phyloP scores from a whole-genome alignment of 30 jellyfish, hydroid and myxozoan species.

The Cassiopea andromeda region DNA sequence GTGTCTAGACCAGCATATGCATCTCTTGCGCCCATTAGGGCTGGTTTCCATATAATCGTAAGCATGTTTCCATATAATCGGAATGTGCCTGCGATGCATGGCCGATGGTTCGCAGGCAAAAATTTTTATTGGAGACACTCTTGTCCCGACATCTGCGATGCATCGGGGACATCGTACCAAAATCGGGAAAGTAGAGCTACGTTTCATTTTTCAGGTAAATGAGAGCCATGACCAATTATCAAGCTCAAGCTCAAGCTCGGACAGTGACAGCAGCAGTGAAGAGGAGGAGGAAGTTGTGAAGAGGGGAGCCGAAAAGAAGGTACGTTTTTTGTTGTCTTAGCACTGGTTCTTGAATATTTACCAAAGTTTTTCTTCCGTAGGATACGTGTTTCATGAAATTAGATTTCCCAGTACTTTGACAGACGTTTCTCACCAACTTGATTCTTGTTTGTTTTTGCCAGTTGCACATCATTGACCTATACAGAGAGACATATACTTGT shows the following conservation, averaged over 20 bases:
- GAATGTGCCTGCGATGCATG: no score
- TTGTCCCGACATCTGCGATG: no score
- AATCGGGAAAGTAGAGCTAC: background rate
- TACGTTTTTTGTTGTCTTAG: background rate
- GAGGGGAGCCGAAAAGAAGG: background rate
- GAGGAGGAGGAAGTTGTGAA: conserved; percentile 36
- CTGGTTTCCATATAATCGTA: no score
- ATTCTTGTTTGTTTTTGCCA: no score
- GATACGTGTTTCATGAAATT: background rate
- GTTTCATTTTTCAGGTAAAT: background rate
- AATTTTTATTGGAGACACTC: no score
- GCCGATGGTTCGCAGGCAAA: no score
- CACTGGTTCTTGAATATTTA: background rate
- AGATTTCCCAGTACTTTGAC: background rate
- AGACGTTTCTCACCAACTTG: background rate
- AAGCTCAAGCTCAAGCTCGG: conserved; percentile 59
- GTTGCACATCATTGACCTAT: no score
- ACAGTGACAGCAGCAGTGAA: conserved; percentile 65
- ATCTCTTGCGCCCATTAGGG: no score
- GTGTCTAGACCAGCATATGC: background rate
- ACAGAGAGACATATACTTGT: no score
- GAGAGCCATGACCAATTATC: background rate
- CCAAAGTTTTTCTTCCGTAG: background rate
- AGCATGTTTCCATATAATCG: no score
- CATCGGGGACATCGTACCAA: no score